phyloP scores from a whole-genome alignment of 2,888 invertebrate species.

The Lepidonotus clava region DNA sequence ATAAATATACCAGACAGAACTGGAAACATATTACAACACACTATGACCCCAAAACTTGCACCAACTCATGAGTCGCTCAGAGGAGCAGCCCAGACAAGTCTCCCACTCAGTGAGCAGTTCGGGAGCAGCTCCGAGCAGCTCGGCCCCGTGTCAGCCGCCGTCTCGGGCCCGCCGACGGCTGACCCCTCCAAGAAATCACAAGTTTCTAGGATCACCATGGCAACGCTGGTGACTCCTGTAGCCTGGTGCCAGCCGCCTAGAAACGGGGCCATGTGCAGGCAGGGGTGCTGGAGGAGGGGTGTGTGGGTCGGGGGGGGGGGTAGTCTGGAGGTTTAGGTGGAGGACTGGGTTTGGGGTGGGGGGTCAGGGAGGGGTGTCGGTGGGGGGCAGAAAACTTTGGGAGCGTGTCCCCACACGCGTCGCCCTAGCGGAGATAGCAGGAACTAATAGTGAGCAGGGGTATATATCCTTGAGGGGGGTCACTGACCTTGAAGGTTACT shows the following conservation, averaged over 20 bases:
- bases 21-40: no score
- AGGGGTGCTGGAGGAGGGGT: background rate
- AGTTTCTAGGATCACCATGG: slow-evolving; percentile 51
- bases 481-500: no score
- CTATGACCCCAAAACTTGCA: no score
- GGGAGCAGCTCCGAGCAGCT: background rate
- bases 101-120: no score
- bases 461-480: no score
- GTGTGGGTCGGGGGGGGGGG: background rate
- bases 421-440: background rate
- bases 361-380: background rate
- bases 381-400: background rate
- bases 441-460: no score
- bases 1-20: no score
- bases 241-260: slow-evolving; percentile 26
- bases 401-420: slow-evolving; percentile 25
- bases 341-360: background rate
- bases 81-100: no score
- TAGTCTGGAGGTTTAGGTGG: background rate
- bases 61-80: no score
- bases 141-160: background rate
- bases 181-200: slow-evolving; percentile 45
- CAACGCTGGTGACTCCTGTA: slow-evolving; percentile 37
- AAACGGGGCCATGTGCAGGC: slow-evolving; percentile 49
- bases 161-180: background rate